Evolutionary conservation across 2,797 vertebrate genomes (phyloP).

Genomic region (Eulemur coronatus): DNA sequence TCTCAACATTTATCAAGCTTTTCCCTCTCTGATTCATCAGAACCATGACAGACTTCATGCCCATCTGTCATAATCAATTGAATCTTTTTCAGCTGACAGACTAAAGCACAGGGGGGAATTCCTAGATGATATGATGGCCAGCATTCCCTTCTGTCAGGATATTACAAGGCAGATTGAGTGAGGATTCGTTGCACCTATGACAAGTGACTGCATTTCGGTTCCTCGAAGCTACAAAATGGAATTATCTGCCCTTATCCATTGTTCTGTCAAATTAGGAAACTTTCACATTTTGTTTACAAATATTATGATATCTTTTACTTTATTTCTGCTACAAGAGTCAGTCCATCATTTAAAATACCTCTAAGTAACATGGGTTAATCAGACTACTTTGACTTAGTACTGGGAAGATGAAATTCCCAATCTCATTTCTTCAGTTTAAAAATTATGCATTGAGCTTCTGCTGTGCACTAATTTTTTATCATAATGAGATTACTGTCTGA

Average conservation of each 20-base stretch:
- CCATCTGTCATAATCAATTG: conserved; percentile 63
- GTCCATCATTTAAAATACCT: not conserved
- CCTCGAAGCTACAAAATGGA: not conserved
- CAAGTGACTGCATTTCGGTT: conserved; percentile 16
- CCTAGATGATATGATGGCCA: not conserved
- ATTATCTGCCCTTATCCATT: not conserved
- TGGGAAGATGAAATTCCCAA: not conserved
- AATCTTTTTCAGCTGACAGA: conserved; percentile 53
- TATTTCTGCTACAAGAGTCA: not conserved
- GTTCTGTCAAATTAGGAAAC: not conserved
- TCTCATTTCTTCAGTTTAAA: not conserved
- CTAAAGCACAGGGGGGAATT: conserved; percentile 55
- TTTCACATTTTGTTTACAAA: conserved; percentile 33
- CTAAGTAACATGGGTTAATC: not conserved
- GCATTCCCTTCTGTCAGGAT: conserved; percentile 39
- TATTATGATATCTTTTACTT: not conserved
- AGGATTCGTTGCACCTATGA: conserved; percentile 9
- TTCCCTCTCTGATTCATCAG: conserved; percentile 3
- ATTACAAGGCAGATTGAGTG: conserved; percentile 6
- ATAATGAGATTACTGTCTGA: not conserved
- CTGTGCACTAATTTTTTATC: not conserved
- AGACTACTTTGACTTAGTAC: not conserved
- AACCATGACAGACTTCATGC: conserved; percentile 49
- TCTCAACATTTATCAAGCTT: conserved; percentile 34
- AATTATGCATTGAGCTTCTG: not conserved